phyloP scores from a whole-genome alignment of 1,140 invertebrate genomes.

The Cepaea nemoralis region DNA sequence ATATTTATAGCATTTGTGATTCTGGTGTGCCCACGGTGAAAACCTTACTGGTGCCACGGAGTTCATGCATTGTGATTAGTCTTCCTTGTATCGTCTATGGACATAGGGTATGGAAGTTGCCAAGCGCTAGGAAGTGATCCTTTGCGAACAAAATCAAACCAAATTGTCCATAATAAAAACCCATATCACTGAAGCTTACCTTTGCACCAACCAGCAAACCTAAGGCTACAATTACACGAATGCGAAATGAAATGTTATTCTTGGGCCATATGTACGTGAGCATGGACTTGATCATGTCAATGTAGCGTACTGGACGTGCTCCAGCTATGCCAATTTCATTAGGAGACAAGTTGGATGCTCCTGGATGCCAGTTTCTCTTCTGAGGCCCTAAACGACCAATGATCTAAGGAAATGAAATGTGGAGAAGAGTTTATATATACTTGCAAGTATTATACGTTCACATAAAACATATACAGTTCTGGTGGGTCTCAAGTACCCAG shows the following conservation, averaged over 20 bases:
- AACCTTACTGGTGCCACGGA: too few species aligned
- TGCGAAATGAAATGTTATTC: slow-evolving; percentile 84
- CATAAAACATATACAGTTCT: too few species aligned
- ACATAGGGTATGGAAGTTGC: too few species aligned
- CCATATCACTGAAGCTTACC: slow-evolving; percentile 57
- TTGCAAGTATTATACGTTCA: too few species aligned
- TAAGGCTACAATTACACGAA: slow-evolving; percentile 88
- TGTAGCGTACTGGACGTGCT: slow-evolving; percentile 76
- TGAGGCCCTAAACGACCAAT: slow-evolving; percentile 2
- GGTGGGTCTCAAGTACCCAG: too few species aligned
- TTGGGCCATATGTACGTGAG: slow-evolving; percentile 95
- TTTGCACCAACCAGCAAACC: slow-evolving; percentile 74
- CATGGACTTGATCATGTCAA: slow-evolving; percentile 90
- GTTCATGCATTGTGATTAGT: too few species aligned
- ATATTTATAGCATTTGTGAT: too few species aligned
- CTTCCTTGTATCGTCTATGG: too few species aligned
- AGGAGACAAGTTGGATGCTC: slow-evolving; percentile 79
- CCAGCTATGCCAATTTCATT: slow-evolving; percentile 44
- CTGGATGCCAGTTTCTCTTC: slow-evolving; percentile 78
- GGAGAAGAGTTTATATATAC: too few species aligned
- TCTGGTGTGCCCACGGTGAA: too few species aligned
- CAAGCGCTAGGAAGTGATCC: too few species aligned
- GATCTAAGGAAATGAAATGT: not conserved
- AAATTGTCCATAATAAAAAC: not conserved
- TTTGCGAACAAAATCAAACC: too few species aligned